Evolutionary conservation across 2,888 invertebrate genomes (phyloP).

Genomic region (Ennomos erosarius): DNA sequence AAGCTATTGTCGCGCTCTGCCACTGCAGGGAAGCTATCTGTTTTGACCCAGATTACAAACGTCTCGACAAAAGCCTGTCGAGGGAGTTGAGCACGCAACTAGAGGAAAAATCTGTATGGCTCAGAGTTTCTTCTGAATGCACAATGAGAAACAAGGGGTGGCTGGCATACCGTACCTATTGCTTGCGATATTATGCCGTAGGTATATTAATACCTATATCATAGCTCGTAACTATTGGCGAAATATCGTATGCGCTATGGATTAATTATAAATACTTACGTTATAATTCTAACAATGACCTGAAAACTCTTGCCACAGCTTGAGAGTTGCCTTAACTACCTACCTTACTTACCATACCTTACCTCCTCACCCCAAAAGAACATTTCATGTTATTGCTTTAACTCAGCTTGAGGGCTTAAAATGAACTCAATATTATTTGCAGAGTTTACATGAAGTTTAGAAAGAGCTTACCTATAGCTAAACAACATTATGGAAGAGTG

Average conservation of each 20-base stretch:
- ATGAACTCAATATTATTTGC: background rate
- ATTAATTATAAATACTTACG: too few relatives aligned
- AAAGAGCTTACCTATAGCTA: conserved; percentile 1
- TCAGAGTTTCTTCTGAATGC: conserved; percentile 4
- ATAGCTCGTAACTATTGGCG: too few relatives aligned
- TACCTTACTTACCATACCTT: too few relatives aligned
- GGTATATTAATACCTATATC: too few relatives aligned
- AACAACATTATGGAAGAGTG: conserved; percentile 2
- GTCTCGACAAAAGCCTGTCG: conserved; percentile 10
- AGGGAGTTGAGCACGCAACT: conserved; percentile 8
- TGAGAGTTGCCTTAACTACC: too few relatives aligned
- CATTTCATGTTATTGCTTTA: background rate
- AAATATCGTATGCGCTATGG: too few relatives aligned
- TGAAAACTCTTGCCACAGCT: too few relatives aligned
- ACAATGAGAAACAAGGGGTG: background rate
- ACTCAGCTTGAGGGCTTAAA: background rate
- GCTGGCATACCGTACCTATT: background rate
- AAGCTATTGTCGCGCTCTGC: conserved; percentile 8
- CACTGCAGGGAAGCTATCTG: conserved; percentile 1
- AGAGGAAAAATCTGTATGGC: conserved; percentile 5
- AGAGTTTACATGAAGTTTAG: conserved; percentile 4
- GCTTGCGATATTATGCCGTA: too few relatives aligned
- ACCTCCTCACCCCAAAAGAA: too few relatives aligned
- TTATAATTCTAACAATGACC: too few relatives aligned
- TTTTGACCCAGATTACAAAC: conserved; percentile 19